Percentiles rank a stretch among this genome's conserved stretches.
phyloP scores from a whole-genome alignment of 2,113 vertebrate species.

The Mungos mungo region DNA sequence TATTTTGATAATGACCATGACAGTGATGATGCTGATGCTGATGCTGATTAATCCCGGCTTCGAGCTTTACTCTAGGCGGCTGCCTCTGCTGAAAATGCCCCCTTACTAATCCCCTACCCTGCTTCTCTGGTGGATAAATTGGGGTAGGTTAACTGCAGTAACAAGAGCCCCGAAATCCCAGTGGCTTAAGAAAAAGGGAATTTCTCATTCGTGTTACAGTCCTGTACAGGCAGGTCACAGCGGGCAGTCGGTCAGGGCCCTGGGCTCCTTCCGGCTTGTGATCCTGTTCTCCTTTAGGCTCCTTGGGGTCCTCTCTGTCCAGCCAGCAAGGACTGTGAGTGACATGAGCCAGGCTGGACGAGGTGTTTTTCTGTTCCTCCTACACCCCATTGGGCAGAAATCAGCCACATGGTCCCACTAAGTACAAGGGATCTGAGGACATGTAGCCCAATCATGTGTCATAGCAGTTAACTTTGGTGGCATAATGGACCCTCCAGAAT shows the following conservation, averaged over 20 bases:
- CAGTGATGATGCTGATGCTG: too few species aligned
- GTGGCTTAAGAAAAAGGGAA: neutral
- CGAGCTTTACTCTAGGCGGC: neutral
- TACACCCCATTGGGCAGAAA: neutral
- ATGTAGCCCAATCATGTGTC: neutral
- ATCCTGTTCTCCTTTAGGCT: neutral
- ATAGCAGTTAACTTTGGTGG: neutral
- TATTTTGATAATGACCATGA: neutral
- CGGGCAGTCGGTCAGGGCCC: neutral
- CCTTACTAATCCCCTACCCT: neutral
- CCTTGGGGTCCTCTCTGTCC: neutral
- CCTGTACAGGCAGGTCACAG: neutral
- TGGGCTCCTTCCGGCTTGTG: neutral
- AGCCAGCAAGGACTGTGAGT: neutral
- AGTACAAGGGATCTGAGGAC: neutral
- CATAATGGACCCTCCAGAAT: neutral
- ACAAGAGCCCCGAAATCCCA: neutral
- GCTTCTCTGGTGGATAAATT: neutral
- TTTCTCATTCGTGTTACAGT: neutral
- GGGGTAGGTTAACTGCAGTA: neutral
- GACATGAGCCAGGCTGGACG: neutral
- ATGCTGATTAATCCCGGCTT: neutral
- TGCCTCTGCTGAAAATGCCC: neutral
- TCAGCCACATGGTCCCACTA: neutral
- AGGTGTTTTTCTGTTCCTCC: neutral